phyloP scores from a whole-genome alignment of 2,888 invertebrate species.

The Drosophila macrothrix region DNA sequence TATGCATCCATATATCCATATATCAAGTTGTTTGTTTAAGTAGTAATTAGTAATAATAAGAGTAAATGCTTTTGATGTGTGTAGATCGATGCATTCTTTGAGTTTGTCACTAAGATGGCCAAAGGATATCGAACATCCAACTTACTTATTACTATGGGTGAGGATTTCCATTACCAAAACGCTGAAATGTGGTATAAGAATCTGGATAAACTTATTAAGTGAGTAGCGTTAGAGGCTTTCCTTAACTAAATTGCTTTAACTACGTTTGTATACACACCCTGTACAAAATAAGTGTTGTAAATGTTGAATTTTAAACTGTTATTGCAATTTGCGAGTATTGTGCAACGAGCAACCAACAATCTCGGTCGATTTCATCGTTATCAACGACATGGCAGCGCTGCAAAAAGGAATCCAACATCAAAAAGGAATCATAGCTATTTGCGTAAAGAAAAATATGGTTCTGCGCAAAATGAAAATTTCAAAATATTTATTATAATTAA shows the following conservation, averaged over 20 bases:
- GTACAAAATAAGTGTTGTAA: neutral
- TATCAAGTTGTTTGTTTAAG: neutral
- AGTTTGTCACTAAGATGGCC: slow-evolving; percentile 86
- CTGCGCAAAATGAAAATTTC: neutral
- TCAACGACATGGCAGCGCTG: neutral
- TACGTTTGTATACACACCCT: neutral
- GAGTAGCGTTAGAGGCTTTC: slow-evolving; percentile 82
- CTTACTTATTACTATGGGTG: slow-evolving; percentile 96
- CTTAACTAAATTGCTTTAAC: slow-evolving; percentile 23
- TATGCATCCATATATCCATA: slow-evolving; percentile 11
- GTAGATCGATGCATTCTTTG: slow-evolving; percentile 87
- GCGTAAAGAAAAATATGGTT: neutral
- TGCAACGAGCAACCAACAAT: neutral
- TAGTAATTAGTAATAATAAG: slow-evolving; percentile 2
- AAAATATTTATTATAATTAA: neutral
- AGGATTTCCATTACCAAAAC: slow-evolving; percentile 94
- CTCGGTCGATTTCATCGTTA: neutral
- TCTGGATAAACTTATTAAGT: slow-evolving; percentile 94
- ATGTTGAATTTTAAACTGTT: neutral
- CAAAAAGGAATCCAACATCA: neutral
- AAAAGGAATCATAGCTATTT: neutral
- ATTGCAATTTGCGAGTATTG: neutral
- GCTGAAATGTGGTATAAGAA: slow-evolving; percentile 92
- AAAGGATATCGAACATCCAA: slow-evolving; percentile 88
- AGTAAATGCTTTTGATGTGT: slow-evolving; percentile 21